Evolutionary conservation across 2,113 vertebrate genomes (phyloP), one percentile per base, ranked within the genome.

Genomic region (Columba livia): DNA sequence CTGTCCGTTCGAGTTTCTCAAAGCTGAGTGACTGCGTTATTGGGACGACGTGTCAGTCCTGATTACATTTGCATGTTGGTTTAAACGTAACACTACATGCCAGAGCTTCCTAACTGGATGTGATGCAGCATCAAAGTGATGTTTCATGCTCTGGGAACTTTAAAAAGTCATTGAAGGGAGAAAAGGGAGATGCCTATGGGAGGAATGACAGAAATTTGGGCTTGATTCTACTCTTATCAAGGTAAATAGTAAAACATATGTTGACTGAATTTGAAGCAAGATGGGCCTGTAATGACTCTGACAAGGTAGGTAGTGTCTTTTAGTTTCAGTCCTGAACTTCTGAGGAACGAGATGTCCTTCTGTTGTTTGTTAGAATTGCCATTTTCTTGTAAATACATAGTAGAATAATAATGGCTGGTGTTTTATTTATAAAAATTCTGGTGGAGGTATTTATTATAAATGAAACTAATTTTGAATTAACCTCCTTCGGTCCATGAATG

Each of bases 41-140:
- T 51, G 73, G 88, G 94, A 88, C 18, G 79, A 92, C 6, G 4
- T 96, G 95, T 96, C 97, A 96, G 42, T 61, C 93, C 79, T 95
- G 77, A 96, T 84, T 94, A 96, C 91, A 96, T 82, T 94, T 97
- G 89, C 91, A 94, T 88, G 87, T 93, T 92, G 91, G 54, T 97
- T 94, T 96, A 86, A 96, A 93, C 54, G 29, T 74, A 97, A 75
- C 88, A 60, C 81, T 95, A 84, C 77, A 60, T 82, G 94, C 96
- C 92, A 91, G 51, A 50, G 89, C 85, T 97, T 96, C 69, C 89
- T 95, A 92, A 95, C 61, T 95, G 87, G 91, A 96, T 96, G 96
- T 97, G 95, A 97, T 82, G 91, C 69, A 95, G 89, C 92, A 97
- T 98, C 84, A 96, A 97, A 97, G 85, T 89, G 92, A 96, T 93